phyloP scores from a whole-genome alignment of 1,140 invertebrate species.

The Drosophila mojavensis region DNA sequence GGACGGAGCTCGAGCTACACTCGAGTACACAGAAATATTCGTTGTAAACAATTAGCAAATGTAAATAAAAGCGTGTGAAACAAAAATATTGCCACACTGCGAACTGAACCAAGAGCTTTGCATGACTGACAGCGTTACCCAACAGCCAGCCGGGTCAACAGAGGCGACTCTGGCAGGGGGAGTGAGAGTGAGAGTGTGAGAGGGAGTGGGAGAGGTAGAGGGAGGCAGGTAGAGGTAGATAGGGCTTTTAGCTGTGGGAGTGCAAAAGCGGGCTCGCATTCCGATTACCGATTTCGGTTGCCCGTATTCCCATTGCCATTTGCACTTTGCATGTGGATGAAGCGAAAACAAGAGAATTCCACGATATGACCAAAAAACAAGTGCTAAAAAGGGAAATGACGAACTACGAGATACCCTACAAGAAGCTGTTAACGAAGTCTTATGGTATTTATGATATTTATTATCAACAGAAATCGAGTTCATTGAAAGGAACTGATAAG shows the following conservation, averaged over 20 bases:
- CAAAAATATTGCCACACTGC: constrained; percentile 55
- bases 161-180: no score
- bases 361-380: constrained; percentile 1
- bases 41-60: constrained; percentile 73
- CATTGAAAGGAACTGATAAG: no score
- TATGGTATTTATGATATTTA: no score
- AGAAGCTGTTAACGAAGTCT: no score
- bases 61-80: constrained; percentile 67
- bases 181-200: not conserved
- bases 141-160: not conserved
- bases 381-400: not conserved
- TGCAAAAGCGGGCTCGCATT: constrained; percentile 9
- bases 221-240: not conserved
- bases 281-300: constrained; percentile 38
- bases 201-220: no score
- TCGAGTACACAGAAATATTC: constrained; percentile 33
- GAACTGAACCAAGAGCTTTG: constrained; percentile 35
- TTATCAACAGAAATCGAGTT: no score
- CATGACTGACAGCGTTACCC: constrained; percentile 50
- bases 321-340: constrained; percentile 49
- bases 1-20: constrained; percentile 9
- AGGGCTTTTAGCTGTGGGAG: not conserved
- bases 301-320: constrained; percentile 49
- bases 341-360: constrained; percentile 20
- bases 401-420: not conserved